Evolutionary conservation across 2,113 vertebrate species (phyloP), one percentile per base, ranked within the genome.

Genomic region (Trichomycterus rosablanca): DNA sequence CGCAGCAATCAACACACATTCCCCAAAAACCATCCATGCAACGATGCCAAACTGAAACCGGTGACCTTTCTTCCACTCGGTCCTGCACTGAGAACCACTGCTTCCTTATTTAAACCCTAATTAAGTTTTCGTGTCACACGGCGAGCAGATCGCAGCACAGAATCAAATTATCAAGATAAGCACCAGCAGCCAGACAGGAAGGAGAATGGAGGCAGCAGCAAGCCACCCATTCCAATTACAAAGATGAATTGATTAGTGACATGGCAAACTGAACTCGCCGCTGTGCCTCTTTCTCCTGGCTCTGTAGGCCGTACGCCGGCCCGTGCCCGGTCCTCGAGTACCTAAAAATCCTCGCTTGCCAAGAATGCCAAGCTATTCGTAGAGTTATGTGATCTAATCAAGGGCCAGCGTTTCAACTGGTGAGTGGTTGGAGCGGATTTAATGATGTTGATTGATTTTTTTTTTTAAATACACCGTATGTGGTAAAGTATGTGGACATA

Each of bases 161-260:
- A 86, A 81, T 80, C 80, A 78, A 78, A 74, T 74, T 73, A 76
- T 72, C 70, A 78, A 74, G 73, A 80, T 81, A 81, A 87, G 78
- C 77, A 76, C 81, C 84, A 76, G 81, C 76, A 74, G 76, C 74
- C 78, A 74, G 71, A 69, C 7, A 75, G 79, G 66, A 55, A 75
- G 77, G 74, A 76, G 80, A 81, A 75, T 67, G 67, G 76, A 68
- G 55, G 60, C 45, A 71, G 55, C 74, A 74, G 76, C 37, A 56
- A 72, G 78, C 72, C 73, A 71, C 62, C 68, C 63, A 74, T 73
- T 71, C 83, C 76, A 77, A 76, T 76, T 75, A 84, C 81, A 80
- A 80, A 75, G 78, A 74, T 77, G 80, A 84, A 86, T 80, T 84
- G 84, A 86, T 84, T 79, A 83, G 80, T 79, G 78, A 76, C 77